A percentile compares a stretch with the other conserved stretches of the same genome.
Evolutionary conservation across 1,140 invertebrate genomes (phyloP).

Genomic region (Hirudo medicinalis): DNA sequence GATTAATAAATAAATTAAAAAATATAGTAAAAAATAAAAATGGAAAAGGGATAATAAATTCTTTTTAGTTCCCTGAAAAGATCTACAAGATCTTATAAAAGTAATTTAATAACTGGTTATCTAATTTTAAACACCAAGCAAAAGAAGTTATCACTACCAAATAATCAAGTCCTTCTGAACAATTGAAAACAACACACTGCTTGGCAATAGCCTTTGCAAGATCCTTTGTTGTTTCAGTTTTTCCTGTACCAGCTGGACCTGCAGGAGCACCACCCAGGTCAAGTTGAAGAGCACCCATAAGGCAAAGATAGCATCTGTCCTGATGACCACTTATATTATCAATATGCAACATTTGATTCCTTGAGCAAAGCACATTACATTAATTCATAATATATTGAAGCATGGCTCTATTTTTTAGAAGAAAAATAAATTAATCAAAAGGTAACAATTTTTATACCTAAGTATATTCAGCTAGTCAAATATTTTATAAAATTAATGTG

Average conservation of each 20-base stretch:
- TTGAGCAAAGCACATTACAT: neutral
- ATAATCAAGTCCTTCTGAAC: constrained; percentile 73
- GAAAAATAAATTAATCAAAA: neutral
- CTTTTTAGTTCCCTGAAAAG: neutral
- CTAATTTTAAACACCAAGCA: neutral
- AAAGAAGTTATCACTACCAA: constrained; percentile 50
- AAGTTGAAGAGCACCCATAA: constrained; percentile 72
- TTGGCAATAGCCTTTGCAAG: constrained; percentile 71
- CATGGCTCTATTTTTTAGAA: neutral
- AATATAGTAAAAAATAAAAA: neutral
- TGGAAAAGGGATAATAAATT: neutral
- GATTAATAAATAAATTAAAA: neutral
- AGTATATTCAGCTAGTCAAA: no score
- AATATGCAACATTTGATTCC: neutral
- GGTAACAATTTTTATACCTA: no score
- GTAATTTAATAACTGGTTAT: neutral
- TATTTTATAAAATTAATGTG: neutral
- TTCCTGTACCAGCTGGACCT: constrained; percentile 43
- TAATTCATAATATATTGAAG: neutral
- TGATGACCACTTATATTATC: constrained; percentile 24
- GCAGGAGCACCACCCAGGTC: constrained; percentile 54
- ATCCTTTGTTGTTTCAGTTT: constrained; percentile 56
- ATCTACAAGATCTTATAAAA: neutral
- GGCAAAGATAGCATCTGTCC: constrained; percentile 31
- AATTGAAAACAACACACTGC: constrained; percentile 80